Percentiles rank a stretch among this genome's conserved stretches.
Conservation (phyloP, 1,140 invertebrate species). For the Ylistrum balloti region DNA sequence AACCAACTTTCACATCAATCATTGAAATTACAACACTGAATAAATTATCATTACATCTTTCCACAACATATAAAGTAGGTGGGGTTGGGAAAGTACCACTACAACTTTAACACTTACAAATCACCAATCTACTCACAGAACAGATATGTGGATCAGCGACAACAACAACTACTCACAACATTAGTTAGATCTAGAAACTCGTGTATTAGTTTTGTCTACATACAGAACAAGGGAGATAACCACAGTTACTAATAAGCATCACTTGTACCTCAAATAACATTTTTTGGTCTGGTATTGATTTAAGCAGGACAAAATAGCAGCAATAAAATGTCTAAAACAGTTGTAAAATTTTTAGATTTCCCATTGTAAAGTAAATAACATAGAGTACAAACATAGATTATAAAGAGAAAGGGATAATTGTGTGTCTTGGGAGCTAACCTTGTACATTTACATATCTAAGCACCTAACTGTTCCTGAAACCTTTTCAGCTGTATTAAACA, state of each 20-base stretch:
- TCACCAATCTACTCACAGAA: background rate
- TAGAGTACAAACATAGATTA: too few species aligned
- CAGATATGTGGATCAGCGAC: background rate
- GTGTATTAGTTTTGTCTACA: background rate
- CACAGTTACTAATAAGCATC: background rate
- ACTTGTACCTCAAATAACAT: too few species aligned
- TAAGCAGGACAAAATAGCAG: too few species aligned
- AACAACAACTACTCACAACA: background rate
- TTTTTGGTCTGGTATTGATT: too few species aligned
- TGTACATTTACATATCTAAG: too few species aligned
- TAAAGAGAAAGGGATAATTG: too few species aligned
- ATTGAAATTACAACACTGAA: background rate
- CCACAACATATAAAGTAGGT: background rate
- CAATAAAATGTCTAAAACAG: too few species aligned
- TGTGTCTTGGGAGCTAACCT: too few species aligned
- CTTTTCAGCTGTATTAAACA: too few species aligned
- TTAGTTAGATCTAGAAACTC: background rate
- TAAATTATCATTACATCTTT: background rate
- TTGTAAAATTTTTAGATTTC: too few species aligned
- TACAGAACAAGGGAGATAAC: slow-evolving; percentile 16
- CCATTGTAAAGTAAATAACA: too few species aligned
- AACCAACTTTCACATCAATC: background rate
- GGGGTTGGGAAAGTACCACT: background rate
- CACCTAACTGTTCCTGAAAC: too few species aligned
- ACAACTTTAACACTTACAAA: background rate